Percentiles rank a stretch among this genome's conserved stretches.
Conservation (phyloP, 2,888 invertebrate species). For the Rhingia rostrata region DNA sequence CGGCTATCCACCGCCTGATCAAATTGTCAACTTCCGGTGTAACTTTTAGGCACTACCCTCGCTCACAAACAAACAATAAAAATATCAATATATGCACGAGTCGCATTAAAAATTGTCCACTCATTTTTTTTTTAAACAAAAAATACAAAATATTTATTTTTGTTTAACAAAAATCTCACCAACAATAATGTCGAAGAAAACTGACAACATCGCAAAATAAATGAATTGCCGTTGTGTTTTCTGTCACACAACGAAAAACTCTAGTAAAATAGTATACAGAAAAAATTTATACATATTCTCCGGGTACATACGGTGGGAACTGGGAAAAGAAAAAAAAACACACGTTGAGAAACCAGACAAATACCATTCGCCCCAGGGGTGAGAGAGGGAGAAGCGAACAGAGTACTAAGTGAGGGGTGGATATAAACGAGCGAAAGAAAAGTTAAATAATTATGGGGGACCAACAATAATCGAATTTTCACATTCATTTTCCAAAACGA, state of each 20-base stretch:
- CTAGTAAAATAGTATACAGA: constrained; percentile 63
- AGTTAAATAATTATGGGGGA: no score
- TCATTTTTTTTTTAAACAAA: neutral
- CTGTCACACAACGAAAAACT: constrained; percentile 47
- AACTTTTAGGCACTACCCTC: no score
- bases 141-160: neutral
- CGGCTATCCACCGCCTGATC: no score
- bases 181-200: constrained; percentile 16
- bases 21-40: no score
- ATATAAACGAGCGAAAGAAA: no score
- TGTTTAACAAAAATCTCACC: neutral
- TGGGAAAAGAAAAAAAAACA: constrained; percentile 35
- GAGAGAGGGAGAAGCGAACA: neutral
- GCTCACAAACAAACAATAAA: no score
- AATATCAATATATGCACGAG: no score
- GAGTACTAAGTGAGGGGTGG: neutral
- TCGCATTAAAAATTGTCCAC: no score
- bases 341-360: constrained; percentile 43
- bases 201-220: constrained; percentile 54
- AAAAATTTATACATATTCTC: neutral
- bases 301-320: constrained; percentile 35
- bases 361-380: constrained; percentile 4
- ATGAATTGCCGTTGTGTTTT: constrained; percentile 46
- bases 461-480: neutral
- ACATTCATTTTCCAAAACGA: neutral